Evolutionary conservation across 1,140 invertebrate genomes (phyloP).

Genomic region (Apis cerana): DNA sequence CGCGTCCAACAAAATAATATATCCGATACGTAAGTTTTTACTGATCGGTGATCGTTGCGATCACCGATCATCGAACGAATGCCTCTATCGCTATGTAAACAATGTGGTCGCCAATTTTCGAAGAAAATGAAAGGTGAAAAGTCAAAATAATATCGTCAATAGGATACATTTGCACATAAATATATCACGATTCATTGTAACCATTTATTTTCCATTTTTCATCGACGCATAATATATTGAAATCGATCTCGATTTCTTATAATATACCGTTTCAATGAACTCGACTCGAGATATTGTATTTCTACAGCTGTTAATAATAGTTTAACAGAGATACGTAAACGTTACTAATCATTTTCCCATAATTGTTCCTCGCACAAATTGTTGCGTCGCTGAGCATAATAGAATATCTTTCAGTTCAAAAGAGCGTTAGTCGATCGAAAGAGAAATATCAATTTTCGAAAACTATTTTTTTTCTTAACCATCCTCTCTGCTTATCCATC

Average conservation of each 20-base stretch:
- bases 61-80: conserved; percentile 15
- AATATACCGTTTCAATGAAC: background rate
- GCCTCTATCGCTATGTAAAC: background rate
- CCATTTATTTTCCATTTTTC: background rate
- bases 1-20: background rate
- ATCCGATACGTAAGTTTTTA: background rate
- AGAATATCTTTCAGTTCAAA: too few relatives aligned
- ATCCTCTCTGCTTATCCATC: too few relatives aligned
- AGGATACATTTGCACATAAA: background rate
- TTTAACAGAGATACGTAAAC: background rate
- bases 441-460: too few relatives aligned
- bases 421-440: too few relatives aligned
- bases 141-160: too few relatives aligned
- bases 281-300: too few relatives aligned
- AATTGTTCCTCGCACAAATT: background rate
- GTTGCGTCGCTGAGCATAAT: background rate
- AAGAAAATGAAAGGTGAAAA: too few relatives aligned
- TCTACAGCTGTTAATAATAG: too few relatives aligned
- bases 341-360: background rate
- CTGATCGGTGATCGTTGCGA: conserved; percentile 20
- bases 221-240: background rate
- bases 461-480: too few relatives aligned
- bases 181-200: background rate
- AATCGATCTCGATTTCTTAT: background rate
- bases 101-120: background rate